These are phyloP conservation scores for Timema cristinae DNA, from an alignment of 2,888 invertebrate species.

Conservation along the genomic window DNA sequence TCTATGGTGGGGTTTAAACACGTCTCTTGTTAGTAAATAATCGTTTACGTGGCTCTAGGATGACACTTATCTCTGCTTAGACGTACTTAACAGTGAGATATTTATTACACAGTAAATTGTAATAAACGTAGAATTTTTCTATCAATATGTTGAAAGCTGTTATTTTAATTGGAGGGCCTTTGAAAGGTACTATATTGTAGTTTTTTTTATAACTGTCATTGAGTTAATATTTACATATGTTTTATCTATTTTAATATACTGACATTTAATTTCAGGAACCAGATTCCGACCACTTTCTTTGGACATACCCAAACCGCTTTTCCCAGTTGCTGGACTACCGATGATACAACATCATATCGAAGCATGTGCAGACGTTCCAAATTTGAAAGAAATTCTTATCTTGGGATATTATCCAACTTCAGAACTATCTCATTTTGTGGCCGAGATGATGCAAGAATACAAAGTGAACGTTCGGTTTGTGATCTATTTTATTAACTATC, in stretches of 20 bases:
- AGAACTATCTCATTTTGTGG: slow-evolving; percentile 82
- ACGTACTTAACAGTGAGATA: no score
- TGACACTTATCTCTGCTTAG: no score
- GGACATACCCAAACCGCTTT: slow-evolving; percentile 96
- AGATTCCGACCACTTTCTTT: slow-evolving; percentile 93
- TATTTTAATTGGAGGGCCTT: slow-evolving; percentile 89
- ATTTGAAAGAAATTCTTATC: slow-evolving; percentile 85
- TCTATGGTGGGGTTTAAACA: no score
- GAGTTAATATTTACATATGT: slow-evolving; percentile 10
- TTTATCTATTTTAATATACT: not conserved
- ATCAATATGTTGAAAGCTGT: slow-evolving; percentile 49
- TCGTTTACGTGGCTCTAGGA: no score
- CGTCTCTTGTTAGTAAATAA: no score
- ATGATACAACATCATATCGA: slow-evolving; percentile 97
- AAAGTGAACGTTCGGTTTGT: slow-evolving; percentile 70
- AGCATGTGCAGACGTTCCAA: slow-evolving; percentile 74
- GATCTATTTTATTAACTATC: not conserved
- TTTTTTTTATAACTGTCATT: not conserved
- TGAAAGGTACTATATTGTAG: slow-evolving; percentile 67
- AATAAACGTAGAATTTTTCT: no score
- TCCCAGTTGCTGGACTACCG: slow-evolving; percentile 94
- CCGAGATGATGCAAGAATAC: slow-evolving; percentile 78
- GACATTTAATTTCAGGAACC: slow-evolving; percentile 63
- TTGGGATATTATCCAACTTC: slow-evolving; percentile 88
- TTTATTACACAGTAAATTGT: no score